These are phyloP conservation scores for Montipora foliosa DNA, from an alignment of 64 coral and sea anemone species.

Conservation along the genomic window DNA sequence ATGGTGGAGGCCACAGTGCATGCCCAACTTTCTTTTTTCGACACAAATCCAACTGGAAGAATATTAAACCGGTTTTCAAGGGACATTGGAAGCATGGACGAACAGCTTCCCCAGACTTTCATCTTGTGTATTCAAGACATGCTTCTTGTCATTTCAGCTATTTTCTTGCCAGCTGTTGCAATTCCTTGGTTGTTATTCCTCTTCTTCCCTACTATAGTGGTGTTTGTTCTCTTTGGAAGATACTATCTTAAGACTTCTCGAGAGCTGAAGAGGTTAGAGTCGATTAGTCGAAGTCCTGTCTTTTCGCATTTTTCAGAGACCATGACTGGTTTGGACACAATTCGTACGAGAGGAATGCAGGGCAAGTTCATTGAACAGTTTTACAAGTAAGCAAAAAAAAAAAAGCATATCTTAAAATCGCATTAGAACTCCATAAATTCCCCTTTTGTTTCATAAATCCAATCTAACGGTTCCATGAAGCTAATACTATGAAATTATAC, in stretches of 20 bases:
- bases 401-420: too few species aligned
- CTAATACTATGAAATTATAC: too few species aligned
- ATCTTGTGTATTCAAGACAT: not conserved
- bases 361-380: conserved; percentile 26
- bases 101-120: conserved; percentile 1
- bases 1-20: conserved; percentile 81
- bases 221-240: not conserved
- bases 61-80: conserved; percentile 60
- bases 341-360: conserved; percentile 24
- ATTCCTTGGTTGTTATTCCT: conserved; percentile 24
- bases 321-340: conserved; percentile 28
- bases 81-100: conserved; percentile 60
- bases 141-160: conserved; percentile 10
- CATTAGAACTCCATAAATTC: too few species aligned
- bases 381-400: not conserved
- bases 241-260: conserved; percentile 47
- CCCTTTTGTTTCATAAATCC: too few species aligned
- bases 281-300: conserved; percentile 39
- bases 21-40: conserved; percentile 83
- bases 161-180: conserved; percentile 13
- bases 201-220: not conserved
- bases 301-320: conserved; percentile 64
- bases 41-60: conserved; percentile 82
- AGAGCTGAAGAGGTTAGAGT: conserved; percentile 36
- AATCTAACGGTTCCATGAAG: too few species aligned